Conservation (phyloP, 1,140 invertebrate genomes). For the Bombus turneri region DNA sequence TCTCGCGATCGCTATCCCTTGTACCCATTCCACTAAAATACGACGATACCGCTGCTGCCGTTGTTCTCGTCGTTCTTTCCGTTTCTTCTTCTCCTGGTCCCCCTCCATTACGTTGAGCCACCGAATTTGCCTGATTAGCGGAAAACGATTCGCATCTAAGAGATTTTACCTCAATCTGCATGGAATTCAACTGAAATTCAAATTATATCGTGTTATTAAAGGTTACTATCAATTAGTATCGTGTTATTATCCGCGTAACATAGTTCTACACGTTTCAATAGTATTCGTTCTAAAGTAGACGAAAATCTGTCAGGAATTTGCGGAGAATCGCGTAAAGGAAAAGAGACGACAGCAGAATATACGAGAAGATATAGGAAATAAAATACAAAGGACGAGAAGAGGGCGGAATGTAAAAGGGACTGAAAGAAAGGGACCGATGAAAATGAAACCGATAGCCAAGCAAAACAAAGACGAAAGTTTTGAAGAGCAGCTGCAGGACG, state of each 20-base stretch:
- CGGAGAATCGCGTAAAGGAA: neutral
- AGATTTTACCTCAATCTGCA: conserved; percentile 83
- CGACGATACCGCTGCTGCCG: neutral
- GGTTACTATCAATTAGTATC: no score
- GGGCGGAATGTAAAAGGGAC: no score
- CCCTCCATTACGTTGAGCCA: neutral
- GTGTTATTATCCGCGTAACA: no score
- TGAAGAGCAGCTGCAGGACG: conserved; percentile 76
- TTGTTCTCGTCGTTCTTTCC: neutral
- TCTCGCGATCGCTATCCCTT: neutral
- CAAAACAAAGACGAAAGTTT: conserved; percentile 59
- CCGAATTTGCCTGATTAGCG: neutral
- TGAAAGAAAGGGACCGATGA: neutral
- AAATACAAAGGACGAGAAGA: no score
- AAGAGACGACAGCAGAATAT: no score
- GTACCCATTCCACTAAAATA: no score
- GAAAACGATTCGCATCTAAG: conserved; percentile 81
- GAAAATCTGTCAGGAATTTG: neutral
- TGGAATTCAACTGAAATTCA: conserved; percentile 80
- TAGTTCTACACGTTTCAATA: neutral
- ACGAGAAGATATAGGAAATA: neutral
- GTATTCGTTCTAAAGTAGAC: neutral
- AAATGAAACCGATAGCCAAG: conserved; percentile 40
- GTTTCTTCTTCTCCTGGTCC: no score
- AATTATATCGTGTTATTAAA: neutral